These are phyloP conservation scores for Coreoperca whiteheadi DNA, from an alignment of 2,113 vertebrate species.

Conservation along the genomic window DNA sequence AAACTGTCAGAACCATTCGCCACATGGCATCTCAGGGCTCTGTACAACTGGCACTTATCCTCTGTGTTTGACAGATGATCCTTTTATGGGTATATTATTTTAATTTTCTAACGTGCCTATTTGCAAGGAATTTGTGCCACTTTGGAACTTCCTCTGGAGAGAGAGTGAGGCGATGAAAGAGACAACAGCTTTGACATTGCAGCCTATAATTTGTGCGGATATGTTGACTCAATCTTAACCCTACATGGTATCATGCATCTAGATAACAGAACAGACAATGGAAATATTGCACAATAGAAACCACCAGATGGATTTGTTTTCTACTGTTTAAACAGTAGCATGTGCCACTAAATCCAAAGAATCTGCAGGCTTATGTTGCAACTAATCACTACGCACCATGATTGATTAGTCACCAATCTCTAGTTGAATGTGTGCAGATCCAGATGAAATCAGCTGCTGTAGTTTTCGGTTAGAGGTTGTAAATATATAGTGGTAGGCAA, in stretches of 20 bases:
- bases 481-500: not conserved
- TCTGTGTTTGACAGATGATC: slow-evolving; percentile 28
- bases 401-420: slow-evolving; percentile 41
- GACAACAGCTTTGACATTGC: not conserved
- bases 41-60: slow-evolving; percentile 1
- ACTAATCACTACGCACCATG: slow-evolving; percentile 3
- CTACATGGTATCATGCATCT: slow-evolving; percentile 9
- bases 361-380: slow-evolving; percentile 34
- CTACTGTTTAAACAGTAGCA: slow-evolving; percentile 41
- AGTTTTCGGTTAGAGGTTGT: slow-evolving; percentile 1
- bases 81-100: slow-evolving; percentile 21
- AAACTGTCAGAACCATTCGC: slow-evolving; percentile 32
- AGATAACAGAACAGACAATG: not conserved
- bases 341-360: slow-evolving; percentile 36
- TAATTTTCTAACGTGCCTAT: slow-evolving; percentile 3
- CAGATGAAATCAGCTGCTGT: slow-evolving; percentile 8
- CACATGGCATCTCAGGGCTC: slow-evolving; percentile 7
- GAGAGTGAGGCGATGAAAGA: not conserved
- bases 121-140: not conserved
- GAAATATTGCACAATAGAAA: not conserved
- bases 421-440: slow-evolving; percentile 14
- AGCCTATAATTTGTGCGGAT: not conserved
- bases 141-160: not conserved
- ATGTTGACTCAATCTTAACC: not conserved
- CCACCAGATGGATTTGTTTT: slow-evolving; percentile 42